phyloP scores from a whole-genome alignment of 2,888 invertebrate genomes.

The Caenorhabditis sp. region DNA sequence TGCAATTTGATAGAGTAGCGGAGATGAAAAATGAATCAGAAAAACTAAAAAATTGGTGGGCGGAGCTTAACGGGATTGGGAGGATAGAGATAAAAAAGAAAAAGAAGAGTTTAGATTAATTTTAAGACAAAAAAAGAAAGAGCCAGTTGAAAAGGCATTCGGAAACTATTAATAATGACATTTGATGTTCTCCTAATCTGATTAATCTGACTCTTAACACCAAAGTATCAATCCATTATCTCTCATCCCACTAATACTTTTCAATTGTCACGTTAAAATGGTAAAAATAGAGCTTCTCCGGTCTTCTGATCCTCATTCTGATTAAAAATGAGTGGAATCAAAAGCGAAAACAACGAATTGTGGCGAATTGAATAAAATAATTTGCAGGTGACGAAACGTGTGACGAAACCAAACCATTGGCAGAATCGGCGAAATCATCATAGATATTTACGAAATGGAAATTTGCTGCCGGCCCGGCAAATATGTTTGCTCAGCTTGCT shows the following conservation, averaged over 20 bases:
- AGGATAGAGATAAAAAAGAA: too few species aligned
- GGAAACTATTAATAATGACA: background rate
- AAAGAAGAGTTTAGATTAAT: too few species aligned
- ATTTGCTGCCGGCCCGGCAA: too few species aligned
- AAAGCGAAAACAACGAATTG: background rate
- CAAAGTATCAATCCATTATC: background rate
- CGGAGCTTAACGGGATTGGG: background rate
- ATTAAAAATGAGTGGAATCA: background rate
- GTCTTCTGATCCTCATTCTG: background rate
- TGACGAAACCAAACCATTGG: too few species aligned
- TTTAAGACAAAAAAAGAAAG: background rate
- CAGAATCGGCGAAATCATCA: too few species aligned
- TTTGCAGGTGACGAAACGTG: too few species aligned
- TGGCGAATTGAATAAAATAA: too few species aligned
- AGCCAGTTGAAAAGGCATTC: background rate
- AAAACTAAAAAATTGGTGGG: background rate
- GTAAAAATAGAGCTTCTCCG: background rate
- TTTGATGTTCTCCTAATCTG: background rate
- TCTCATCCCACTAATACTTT: background rate
- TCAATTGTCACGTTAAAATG: background rate
- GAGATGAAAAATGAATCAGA: background rate
- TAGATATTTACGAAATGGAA: too few species aligned
- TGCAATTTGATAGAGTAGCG: too few species aligned
- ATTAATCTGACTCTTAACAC: background rate
- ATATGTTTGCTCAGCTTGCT: background rate